phyloP scores from a whole-genome alignment of 2,888 invertebrate genomes.

The Tortricodes alternella region DNA sequence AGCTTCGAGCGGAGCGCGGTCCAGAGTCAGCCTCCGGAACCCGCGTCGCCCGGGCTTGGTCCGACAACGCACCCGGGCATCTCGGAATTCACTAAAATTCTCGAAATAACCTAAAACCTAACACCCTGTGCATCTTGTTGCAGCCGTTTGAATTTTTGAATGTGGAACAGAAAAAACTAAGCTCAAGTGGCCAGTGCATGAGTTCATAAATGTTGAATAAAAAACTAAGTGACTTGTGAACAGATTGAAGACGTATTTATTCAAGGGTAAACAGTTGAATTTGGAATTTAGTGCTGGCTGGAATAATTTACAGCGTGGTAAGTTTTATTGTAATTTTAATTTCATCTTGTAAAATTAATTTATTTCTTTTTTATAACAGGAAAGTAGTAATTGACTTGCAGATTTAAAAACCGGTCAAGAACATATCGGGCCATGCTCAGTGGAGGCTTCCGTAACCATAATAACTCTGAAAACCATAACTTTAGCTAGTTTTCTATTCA shows the following conservation, averaged over 20 bases:
- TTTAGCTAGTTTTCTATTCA: too few species aligned
- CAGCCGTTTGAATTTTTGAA: conserved; percentile 43
- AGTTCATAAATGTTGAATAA: background rate
- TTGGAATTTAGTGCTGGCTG: background rate
- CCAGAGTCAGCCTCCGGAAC: conserved; percentile 72
- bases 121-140: background rate
- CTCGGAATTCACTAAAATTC: conserved; percentile 27
- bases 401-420: too few species aligned
- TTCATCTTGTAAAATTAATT: background rate
- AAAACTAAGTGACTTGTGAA: conserved; percentile 16
- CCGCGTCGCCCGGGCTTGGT: conserved; percentile 63
- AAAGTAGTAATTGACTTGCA: too few species aligned
- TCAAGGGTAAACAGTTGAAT: conserved; percentile 5
- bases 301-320: background rate
- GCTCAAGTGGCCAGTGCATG: conserved; percentile 49
- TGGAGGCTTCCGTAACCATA: too few species aligned
- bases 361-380: too few species aligned
- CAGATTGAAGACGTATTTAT: conserved; percentile 8
- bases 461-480: too few species aligned
- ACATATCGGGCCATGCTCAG: too few species aligned
- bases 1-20: conserved; percentile 66
- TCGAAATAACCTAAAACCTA: conserved; percentile 21
- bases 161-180: conserved; percentile 44
- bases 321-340: background rate
- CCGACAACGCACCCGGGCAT: conserved; percentile 40